Base-by-base conservation (phyloP, 2,888 invertebrate genomes). In the Galerucella pusilla region DNA sequence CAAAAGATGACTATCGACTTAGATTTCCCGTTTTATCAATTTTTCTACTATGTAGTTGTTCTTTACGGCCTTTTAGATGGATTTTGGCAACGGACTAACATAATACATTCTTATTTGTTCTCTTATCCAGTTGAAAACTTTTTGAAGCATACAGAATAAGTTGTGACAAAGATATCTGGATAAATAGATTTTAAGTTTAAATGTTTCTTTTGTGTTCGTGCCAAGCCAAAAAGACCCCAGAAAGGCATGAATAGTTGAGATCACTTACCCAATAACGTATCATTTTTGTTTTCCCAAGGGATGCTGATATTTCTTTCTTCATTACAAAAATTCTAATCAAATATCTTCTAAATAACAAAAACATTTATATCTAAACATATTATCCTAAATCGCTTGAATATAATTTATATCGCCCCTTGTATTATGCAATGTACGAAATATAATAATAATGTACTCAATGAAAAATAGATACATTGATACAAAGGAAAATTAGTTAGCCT, bases 161-260 rank as follows among this genome's bases (percentile, higher is more conserved):
- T 77, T 83, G 83, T 82, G 84, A 84, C 83, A 83, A 81, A 83
- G 81, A 83, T 83, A 84, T 83, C 81, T 82, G 78, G 83, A 82
- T 83, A 85, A 84, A 85, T 85, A 84, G 84, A 84, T 85, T 85
- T 82, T 77, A 82, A 84, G 80, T 85, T 83, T 83, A 82, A 84
- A 83, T 83, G 83, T 83, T 84, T 80, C 82, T 81, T 84, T 83
- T 84, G 83, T 83, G 79, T 75, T 76, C 80, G 80, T 83, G 84
- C 84, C 84, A 84, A 84, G 79, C 77, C 76, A 76, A 73, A 75
- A 78, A 61, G 64, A 71, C 68, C 64, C 46, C 59, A 25, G n/a
- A 68, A 71, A 71, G 49, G 71, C 68, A 64, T 52, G 59, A 66
- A 68, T 9, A 72, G 60, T 64, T 68, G 42, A 52, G 28, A 70